Evolutionary conservation across 92 coral and sea anemone species (phyloP), one percentile per base, ranked within the genome.

Genomic region (Scolanthus callimorphus): DNA sequence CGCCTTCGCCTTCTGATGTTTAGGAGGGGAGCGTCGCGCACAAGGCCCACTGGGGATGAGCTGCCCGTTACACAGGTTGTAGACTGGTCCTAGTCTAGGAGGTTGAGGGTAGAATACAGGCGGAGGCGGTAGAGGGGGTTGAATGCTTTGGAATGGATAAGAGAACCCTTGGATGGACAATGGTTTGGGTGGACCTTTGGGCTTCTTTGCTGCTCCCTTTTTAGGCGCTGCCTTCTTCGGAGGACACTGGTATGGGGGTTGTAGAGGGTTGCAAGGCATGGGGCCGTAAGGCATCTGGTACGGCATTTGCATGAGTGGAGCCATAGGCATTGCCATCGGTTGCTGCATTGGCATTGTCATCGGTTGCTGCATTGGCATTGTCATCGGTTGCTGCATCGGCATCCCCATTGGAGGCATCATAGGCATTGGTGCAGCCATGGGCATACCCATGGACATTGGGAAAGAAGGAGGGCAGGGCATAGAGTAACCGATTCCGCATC

Each of bases 401-500:
- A 34, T 20, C 31, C 81, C 85, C 43, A 70, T 59, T 52, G 62
- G 41, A 6, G 41, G 41, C n/a, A n/a, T n/a, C 45, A 73, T 59
- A 23, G 67, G 67, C 67, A 62, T 62, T 27, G 60, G 60, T 49
- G 71, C 45, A 29, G 59, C 71, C 44, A 56, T 45, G 0, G 74
- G 74, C 20, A 57, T 38, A 37, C 22, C 19, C 74, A n/a, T n/a
- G n/a, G n/a, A n/a, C n/a, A n/a, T n/a, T n/a, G n/a, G n/a, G n/a
- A n/a, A n/a, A n/a, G n/a, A n/a, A 10, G 83, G 74, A 10, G 79
- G 69, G 63, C 90, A 87, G 1, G 86, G 83, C 61, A 27, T 57
- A 27, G 43, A 49, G 12, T 71, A 56, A 22, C 72, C 43, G 3
- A 72, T 75, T 17, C 63, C 73, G 71, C 83, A 85, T n/a, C n/a